phyloP scores from a whole-genome alignment of 2,797 vertebrate species.

The Tolypeutes matacus region DNA sequence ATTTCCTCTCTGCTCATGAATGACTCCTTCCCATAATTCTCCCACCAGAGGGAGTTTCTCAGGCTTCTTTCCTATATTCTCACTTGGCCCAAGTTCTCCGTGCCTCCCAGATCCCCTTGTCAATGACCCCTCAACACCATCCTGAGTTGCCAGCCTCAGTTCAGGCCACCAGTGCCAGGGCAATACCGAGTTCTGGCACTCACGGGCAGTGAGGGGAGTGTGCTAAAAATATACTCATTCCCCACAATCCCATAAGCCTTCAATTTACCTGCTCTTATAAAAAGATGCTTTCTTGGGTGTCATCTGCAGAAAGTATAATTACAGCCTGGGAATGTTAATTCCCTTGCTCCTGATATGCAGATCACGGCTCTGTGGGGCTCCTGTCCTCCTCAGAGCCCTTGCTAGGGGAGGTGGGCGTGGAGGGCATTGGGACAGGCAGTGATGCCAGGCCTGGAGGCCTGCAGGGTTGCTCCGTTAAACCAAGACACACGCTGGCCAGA shows the following conservation, averaged over 20 bases:
- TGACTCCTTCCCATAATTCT: not conserved
- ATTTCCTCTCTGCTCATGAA: not conserved
- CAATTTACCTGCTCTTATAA: slow-evolving; percentile 89
- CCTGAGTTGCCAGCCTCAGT: slow-evolving; percentile 7
- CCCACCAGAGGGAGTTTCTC: not conserved
- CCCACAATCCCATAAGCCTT: slow-evolving; percentile 85
- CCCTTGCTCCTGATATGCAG: slow-evolving; percentile 76
- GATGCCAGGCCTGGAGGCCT: not conserved
- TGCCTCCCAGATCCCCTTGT: not conserved
- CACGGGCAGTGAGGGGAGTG: not conserved
- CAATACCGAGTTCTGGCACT: slow-evolving; percentile 59
- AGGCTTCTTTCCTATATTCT: not conserved
- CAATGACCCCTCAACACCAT: not conserved
- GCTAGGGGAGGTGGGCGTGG: slow-evolving; percentile 60
- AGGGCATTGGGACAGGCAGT: not conserved
- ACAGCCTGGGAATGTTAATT: slow-evolving; percentile 89
- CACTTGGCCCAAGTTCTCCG: not conserved
- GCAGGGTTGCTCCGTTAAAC: not conserved
- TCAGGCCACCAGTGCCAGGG: slow-evolving; percentile 36
- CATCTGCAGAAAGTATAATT: slow-evolving; percentile 89
- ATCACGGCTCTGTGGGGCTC: slow-evolving; percentile 80
- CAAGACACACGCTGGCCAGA: not conserved
- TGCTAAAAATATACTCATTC: slow-evolving; percentile 85
- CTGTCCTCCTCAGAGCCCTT: slow-evolving; percentile 79
- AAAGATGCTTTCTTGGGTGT: slow-evolving; percentile 89